Evolutionary conservation across 2,797 vertebrate genomes (phyloP).

Genomic region (Bradypodion pumilum): DNA sequence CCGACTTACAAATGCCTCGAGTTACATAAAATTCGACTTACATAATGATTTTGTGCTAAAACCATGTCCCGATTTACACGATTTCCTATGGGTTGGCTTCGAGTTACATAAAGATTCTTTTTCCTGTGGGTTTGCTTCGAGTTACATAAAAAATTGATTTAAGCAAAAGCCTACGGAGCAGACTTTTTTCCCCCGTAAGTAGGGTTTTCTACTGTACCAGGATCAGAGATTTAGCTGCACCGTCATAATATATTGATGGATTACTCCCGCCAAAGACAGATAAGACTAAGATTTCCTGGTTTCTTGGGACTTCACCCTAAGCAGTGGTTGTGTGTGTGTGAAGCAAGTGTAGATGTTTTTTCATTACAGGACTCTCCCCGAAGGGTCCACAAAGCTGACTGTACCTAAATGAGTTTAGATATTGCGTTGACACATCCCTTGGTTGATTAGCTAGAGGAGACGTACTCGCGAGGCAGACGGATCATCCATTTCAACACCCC

Average conservation of each 20-base stretch:
- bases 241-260: not conserved
- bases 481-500: not conserved
- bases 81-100: no score
- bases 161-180: no score
- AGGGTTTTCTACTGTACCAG: no score
- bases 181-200: no score
- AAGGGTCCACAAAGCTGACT: constrained; percentile 25
- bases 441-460: not conserved
- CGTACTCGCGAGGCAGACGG: not conserved
- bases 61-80: no score
- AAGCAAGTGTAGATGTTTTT: not conserved
- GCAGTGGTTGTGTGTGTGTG: not conserved
- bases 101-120: no score
- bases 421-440: not conserved
- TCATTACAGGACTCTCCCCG: constrained; percentile 6
- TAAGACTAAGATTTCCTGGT: not conserved
- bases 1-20: no score
- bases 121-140: no score
- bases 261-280: not conserved
- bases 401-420: constrained; percentile 30
- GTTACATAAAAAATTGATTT: no score
- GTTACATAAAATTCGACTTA: no score
- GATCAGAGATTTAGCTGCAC: not conserved
- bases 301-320: not conserved
- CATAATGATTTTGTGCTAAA: no score